phyloP scores from a whole-genome alignment of 35 echinoderm and acorn worm species.

The Ptychodera flava region DNA sequence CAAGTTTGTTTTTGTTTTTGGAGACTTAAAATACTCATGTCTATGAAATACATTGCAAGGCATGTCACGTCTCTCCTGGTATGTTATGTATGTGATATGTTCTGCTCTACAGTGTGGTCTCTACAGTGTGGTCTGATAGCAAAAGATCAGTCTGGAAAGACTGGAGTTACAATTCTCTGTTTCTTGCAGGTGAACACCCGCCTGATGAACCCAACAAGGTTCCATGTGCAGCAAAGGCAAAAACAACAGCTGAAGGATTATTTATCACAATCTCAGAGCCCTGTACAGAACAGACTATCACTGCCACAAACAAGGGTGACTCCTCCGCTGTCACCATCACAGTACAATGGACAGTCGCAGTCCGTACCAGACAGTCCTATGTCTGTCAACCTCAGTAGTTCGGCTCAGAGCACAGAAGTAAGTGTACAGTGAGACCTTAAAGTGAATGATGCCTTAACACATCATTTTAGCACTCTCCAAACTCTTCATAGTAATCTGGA shows the following conservation, averaged over 20 bases:
- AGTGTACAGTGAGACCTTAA: neutral
- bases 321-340: neutral
- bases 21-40: too few species aligned
- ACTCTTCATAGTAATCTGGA: neutral
- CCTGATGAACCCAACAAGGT: slow-evolving; percentile 5
- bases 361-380: slow-evolving; percentile 18
- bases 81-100: too few species aligned
- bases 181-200: slow-evolving; percentile 16
- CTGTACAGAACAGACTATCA: neutral
- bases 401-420: slow-evolving; percentile 7
- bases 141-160: too few species aligned
- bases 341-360: neutral
- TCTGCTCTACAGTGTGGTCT: too few species aligned
- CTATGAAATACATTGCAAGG: too few species aligned
- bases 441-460: neutral
- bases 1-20: too few species aligned
- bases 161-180: too few species aligned
- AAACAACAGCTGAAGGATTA: slow-evolving; percentile 15
- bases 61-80: too few species aligned
- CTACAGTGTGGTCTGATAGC: too few species aligned
- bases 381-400: neutral
- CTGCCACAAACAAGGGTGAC: neutral
- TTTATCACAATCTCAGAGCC: neutral
- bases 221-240: neutral
- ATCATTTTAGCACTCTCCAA: neutral